Evolutionary conservation across 92 coral and sea anemone species (phyloP), one percentile per base, ranked within the genome.

Genomic region (Epizoanthus illoricatus): DNA sequence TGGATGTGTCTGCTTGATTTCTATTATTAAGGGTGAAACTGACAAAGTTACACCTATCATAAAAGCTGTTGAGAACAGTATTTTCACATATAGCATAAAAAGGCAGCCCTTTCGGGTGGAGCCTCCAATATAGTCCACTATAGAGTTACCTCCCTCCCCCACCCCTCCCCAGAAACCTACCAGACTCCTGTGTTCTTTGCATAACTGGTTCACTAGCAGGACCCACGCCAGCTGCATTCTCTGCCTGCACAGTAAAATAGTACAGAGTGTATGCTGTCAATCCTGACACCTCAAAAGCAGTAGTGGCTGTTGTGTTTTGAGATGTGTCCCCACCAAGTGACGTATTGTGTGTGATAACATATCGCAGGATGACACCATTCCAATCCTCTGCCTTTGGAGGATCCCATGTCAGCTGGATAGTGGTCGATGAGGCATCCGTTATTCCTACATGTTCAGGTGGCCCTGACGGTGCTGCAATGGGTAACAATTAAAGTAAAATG

Each of bases 381-480:
- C 81, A 42, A 7, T 59, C 20, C 63, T 76, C 81, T 60, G 36
- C n/a, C 43, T 36, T 19, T 11, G 81, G 81, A 9, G 81, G 41
- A 9, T 76, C 8, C 81, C 81, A 76, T 0, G 39, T n/a, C 69
- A 76, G 63, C 81, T 60, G 69, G 10, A 76, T 18, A 36, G 16
- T 12, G 20, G 40, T 64, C 5, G 81, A 52, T 20, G 39, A 62
- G 4, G 49, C 13, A 12, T 76, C 15, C 20, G 2, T 8, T 39
- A 76, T 41, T 36, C 13, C 42, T 18, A 76, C 81, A n/a, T 61
- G 21, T 24, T 59, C 70, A 59, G 81, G 81, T 17, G 81, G 70
- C 65, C 81, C 81, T 7, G 81, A 39, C 41, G 81, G 81, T 61
- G 59, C 81, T 76, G 81, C 13, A 18, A 76, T 39, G 18, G 45